phyloP scores from a whole-genome alignment of 2,888 invertebrate species.

The Tetragonula carbonaria region DNA sequence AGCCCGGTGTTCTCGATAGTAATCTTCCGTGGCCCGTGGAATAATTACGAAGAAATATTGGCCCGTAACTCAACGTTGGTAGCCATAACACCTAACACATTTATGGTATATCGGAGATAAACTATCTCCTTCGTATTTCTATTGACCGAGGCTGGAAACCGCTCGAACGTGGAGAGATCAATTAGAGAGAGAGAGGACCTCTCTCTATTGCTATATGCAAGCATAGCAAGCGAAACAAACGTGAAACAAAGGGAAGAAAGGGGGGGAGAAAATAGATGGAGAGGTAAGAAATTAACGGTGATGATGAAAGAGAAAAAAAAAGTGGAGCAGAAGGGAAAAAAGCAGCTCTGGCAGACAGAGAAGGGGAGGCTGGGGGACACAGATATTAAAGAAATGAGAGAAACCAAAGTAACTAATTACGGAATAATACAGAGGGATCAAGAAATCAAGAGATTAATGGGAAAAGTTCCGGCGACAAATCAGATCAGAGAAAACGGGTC shows the following conservation, averaged over 20 bases:
- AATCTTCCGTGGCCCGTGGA: slow-evolving; percentile 45
- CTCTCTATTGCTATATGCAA: not conserved
- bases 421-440: slow-evolving; percentile 35
- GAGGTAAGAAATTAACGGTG: slow-evolving; percentile 20
- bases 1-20: slow-evolving; percentile 33
- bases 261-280: not conserved
- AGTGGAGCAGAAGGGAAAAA: slow-evolving; percentile 34
- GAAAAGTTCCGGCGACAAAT: slow-evolving; percentile 17
- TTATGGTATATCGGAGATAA: slow-evolving; percentile 66
- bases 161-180: slow-evolving; percentile 10
- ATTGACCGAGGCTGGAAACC: slow-evolving; percentile 1
- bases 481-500: not conserved
- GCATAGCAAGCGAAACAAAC: not conserved
- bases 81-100: slow-evolving; percentile 66
- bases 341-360: slow-evolving; percentile 9
- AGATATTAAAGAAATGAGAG: slow-evolving; percentile 38
- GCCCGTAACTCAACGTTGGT: slow-evolving; percentile 64
- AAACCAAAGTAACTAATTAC: slow-evolving; percentile 28
- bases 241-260: too few relatives aligned
- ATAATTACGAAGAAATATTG: slow-evolving; percentile 72
- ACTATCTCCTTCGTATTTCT: slow-evolving; percentile 53
- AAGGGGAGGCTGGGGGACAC: not conserved
- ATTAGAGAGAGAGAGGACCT: slow-evolving; percentile 7
- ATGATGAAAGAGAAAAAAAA: slow-evolving; percentile 25
- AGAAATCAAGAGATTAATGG: slow-evolving; percentile 22